These are phyloP conservation scores for Drosophila ficusphila DNA, from an alignment of 1,140 invertebrate species.

Conservation along the genomic window DNA sequence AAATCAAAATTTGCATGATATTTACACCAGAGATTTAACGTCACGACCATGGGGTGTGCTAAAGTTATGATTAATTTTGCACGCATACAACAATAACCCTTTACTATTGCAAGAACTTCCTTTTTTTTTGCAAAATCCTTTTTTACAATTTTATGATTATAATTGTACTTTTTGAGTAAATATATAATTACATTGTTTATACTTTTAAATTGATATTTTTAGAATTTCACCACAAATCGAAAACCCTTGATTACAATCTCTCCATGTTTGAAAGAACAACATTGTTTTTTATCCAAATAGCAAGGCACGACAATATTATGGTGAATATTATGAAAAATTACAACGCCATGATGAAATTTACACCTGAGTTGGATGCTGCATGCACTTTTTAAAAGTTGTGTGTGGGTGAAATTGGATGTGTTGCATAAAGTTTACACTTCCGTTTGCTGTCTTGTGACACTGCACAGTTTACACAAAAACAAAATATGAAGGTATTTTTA, in stretches of 20 bases:
- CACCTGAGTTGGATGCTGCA: conserved; percentile 32
- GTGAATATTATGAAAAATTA: not conserved
- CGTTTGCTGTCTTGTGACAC: not conserved
- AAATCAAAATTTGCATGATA: conserved; percentile 27
- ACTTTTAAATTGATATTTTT: not conserved
- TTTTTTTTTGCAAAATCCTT: too few species aligned
- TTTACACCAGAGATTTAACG: conserved; percentile 4
- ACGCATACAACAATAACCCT: not conserved
- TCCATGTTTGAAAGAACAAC: not conserved
- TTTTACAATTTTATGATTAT: too few species aligned
- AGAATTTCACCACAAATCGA: not conserved
- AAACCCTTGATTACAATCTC: not conserved
- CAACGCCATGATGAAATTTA: conserved; percentile 19
- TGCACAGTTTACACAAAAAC: not conserved
- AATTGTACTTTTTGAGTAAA: too few species aligned
- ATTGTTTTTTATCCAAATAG: not conserved
- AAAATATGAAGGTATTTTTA: not conserved
- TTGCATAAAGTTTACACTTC: conserved; percentile 2
- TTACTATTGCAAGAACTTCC: not conserved
- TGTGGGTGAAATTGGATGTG: conserved; percentile 2
- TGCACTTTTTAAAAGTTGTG: conserved; percentile 3
- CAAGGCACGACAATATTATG: not conserved
- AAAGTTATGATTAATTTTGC: not conserved
- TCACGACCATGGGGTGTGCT: not conserved
- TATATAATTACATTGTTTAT: too few species aligned